Conservation (phyloP, 2,113 vertebrate genomes). For the Anser cygnoides region DNA sequence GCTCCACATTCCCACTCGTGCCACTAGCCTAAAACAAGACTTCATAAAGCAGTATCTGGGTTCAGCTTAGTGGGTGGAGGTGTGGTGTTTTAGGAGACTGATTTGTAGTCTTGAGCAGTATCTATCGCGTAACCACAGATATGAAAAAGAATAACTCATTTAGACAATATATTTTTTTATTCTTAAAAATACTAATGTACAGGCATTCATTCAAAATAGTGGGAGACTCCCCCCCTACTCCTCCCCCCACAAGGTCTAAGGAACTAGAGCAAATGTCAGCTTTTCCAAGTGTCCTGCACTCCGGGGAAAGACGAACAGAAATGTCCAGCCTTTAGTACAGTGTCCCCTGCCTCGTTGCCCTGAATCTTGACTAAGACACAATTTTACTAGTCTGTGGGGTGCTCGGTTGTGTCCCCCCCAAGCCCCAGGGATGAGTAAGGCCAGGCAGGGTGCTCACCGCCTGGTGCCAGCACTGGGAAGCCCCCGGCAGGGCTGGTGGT, state of each 20-base stretch:
- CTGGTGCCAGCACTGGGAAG: not conserved
- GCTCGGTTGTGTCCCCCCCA: too few species aligned
- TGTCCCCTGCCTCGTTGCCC: not conserved
- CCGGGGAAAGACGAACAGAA: not conserved
- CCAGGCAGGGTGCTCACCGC: not conserved
- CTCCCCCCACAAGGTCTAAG: not conserved
- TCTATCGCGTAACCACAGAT: not conserved
- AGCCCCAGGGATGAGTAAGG: not conserved
- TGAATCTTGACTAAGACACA: not conserved
- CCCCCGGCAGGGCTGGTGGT: too few species aligned
- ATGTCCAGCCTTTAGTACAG: not conserved
- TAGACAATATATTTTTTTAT: too few species aligned
- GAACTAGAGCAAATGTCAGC: not conserved
- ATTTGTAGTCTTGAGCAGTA: not conserved
- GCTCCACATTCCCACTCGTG: not conserved
- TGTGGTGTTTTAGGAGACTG: not conserved
- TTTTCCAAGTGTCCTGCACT: not conserved
- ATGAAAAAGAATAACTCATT: not conserved
- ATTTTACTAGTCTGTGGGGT: not conserved
- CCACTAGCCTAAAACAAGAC: not conserved
- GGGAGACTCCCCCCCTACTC: too few species aligned
- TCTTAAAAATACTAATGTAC: too few species aligned
- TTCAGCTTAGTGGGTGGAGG: not conserved
- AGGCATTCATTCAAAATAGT: too few species aligned
- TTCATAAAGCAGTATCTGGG: not conserved